Conservation (phyloP, 2,797 vertebrate species). For the Rhadinocentrus ornatus region DNA sequence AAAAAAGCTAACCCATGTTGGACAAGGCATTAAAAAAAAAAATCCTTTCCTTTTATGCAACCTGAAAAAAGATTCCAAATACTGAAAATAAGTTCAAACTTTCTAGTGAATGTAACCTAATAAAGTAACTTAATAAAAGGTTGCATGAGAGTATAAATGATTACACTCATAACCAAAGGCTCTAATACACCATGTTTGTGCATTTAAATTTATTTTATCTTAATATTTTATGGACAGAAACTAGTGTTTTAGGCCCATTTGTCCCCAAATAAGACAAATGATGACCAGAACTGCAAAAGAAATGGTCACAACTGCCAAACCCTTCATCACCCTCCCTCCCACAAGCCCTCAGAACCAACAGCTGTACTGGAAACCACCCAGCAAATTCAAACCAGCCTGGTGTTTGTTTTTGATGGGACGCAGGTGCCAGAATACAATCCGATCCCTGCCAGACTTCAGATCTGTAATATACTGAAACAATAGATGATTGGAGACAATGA, state of each 20-base stretch:
- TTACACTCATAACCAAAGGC: neutral
- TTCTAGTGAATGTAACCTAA: too few relatives aligned
- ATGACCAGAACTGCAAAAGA: conserved; percentile 11
- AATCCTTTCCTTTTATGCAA: neutral
- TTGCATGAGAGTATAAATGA: neutral
- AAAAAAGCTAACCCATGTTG: conserved; percentile 37
- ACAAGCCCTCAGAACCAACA: conserved; percentile 46
- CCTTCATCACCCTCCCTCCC: conserved; percentile 35
- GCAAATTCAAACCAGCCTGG: conserved; percentile 41
- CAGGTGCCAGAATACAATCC: conserved; percentile 64
- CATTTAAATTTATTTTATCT: neutral
- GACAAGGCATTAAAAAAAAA: conserved; percentile 9
- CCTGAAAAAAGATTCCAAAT: neutral
- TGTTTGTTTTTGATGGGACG: conserved; percentile 58
- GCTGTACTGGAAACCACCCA: conserved; percentile 62
- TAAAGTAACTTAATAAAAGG: too few relatives aligned
- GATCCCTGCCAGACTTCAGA: conserved; percentile 58
- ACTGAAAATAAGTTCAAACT: neutral
- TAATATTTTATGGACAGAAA: neutral
- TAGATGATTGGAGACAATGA: conserved; percentile 55
- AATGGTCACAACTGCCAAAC: conserved; percentile 13
- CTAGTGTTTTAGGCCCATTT: conserved; percentile 19
- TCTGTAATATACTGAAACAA: conserved; percentile 64
- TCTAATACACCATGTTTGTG: neutral
- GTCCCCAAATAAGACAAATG: conserved; percentile 4